Conservation (phyloP, 2,888 invertebrate species). For the Andrena haemorrhoa region DNA sequence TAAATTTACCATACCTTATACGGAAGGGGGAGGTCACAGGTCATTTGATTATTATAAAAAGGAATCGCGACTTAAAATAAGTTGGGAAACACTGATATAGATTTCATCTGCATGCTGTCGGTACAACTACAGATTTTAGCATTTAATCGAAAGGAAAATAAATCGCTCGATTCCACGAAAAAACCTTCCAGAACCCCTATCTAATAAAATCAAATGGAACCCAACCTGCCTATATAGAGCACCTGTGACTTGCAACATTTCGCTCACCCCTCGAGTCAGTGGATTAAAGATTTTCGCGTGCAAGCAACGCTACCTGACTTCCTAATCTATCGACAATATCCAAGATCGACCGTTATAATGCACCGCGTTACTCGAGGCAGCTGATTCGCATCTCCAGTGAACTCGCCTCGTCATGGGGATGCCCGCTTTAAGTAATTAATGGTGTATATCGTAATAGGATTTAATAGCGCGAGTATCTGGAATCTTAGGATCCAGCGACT, state of each 20-base stretch:
- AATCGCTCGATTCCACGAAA: no score
- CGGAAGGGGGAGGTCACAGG: no score
- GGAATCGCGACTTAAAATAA: no score
- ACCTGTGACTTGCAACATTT: neutral
- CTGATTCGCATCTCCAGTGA: slow-evolving; percentile 3
- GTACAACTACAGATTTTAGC: no score
- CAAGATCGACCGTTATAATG: slow-evolving; percentile 10
- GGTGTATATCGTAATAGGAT: neutral
- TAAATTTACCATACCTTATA: no score
- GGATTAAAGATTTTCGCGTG: neutral
- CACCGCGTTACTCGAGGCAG: slow-evolving; percentile 2
- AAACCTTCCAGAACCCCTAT: no score
- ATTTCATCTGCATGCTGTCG: no score
- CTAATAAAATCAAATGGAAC: no score
- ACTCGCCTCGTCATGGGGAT: slow-evolving; percentile 1
- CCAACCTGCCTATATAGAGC: neutral
- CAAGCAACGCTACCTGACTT: neutral
- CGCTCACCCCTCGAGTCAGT: neutral
- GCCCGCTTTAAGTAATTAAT: slow-evolving; percentile 24
- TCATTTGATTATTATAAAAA: no score
- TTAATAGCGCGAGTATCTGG: neutral
- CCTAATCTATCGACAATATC: neutral
- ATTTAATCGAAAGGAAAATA: no score
- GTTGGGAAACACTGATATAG: no score
- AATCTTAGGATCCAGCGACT: neutral